Evolutionary conservation across 2,888 invertebrate genomes (phyloP).

Genomic region (Chesias legatella): DNA sequence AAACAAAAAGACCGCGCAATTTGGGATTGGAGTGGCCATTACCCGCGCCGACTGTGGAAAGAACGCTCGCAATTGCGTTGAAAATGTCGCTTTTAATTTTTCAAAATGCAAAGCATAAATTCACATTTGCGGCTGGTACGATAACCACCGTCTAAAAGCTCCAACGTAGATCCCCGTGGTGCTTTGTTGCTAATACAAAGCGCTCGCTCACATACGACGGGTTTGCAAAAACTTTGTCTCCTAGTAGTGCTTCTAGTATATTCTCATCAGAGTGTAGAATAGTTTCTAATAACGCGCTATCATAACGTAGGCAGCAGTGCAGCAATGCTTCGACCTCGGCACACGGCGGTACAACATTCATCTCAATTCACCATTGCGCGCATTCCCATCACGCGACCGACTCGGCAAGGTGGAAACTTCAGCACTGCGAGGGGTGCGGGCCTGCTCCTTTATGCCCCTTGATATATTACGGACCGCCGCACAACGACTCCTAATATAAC

Average conservation of each 20-base stretch:
- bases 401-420: constrained; percentile 35
- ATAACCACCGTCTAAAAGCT: constrained; percentile 74
- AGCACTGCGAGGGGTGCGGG: constrained; percentile 34
- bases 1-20: constrained; percentile 61
- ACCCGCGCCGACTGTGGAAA: constrained; percentile 66
- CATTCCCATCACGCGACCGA: constrained; percentile 36
- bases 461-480: constrained; percentile 59
- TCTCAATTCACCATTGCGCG: constrained; percentile 39
- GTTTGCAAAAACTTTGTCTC: constrained; percentile 62
- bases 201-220: constrained; percentile 57
- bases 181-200: constrained; percentile 73
- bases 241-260: constrained; percentile 39
- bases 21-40: constrained; percentile 76
- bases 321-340: constrained; percentile 12
- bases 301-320: constrained; percentile 9
- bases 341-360: constrained; percentile 36
- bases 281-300: constrained; percentile 12
- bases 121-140: constrained; percentile 67
- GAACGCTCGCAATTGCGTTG: constrained; percentile 72
- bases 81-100: constrained; percentile 77
- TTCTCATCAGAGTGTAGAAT: constrained; percentile 24
- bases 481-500: constrained; percentile 62
- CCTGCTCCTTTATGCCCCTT: constrained; percentile 53
- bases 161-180: constrained; percentile 52
- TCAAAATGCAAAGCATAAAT: constrained; percentile 75